Base-by-base conservation (phyloP, 2,113 vertebrate species). In the Bungarus multicinctus region DNA sequence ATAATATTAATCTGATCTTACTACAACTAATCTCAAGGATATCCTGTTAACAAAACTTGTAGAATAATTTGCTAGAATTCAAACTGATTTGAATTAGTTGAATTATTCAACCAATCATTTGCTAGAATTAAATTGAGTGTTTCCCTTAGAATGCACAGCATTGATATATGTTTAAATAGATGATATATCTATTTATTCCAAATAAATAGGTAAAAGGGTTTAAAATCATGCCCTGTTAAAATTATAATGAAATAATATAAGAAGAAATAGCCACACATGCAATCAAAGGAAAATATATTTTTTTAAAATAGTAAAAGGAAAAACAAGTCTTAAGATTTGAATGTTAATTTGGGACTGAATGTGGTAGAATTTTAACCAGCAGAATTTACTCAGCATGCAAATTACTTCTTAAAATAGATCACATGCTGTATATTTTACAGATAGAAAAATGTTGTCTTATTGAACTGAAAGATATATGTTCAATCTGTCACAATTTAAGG, bases 371-470 rank as follows among this genome's bases (percentile, higher is more conserved):
- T 27, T 39, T 0, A 55, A 81, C 0, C 85, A 30, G 1, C 2
- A n/a, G 43, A 50, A 91, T 93, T 90, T 94, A 60, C 90, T 88
- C 3, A 34, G 89, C 95, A 95, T 89, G 16, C 89, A 89, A 93
- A 43, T 90, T 54, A 87, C 57, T 91, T 91, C 95, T 94, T 6
- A 91, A 93, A 94, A 47, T 34, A 91, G 95, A 94, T 94, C 88
- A 94, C 64, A 39, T 30, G 10, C 64, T 88, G 27, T 95, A 53
- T 95, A 90, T 93, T 95, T 97, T 94, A 89, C 34, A 95, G 94
- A 93, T 93, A 96, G 88, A 96, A 97, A 97, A 30, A 60, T 95
- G 85, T 97, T 97, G 93, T 96, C 97, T 97, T 96, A 96, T 97
- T 96, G 95, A 96, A 96, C 3, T 23, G 95, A 96, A 92, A 95